Evolutionary conservation across 2,888 invertebrate genomes (phyloP), one percentile per base, ranked within the genome.

Genomic region (Altica lythri): DNA sequence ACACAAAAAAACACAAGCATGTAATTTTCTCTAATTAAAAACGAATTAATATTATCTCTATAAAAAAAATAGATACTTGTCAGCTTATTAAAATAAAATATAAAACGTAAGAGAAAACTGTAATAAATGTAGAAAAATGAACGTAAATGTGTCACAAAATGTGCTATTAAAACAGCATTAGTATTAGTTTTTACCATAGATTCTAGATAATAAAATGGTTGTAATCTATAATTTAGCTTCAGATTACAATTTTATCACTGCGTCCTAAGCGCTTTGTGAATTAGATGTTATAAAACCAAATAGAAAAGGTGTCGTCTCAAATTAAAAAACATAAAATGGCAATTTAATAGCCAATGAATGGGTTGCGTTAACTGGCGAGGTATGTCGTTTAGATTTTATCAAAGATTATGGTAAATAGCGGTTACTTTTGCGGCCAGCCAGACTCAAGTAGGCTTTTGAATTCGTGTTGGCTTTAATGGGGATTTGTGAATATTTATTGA

Each of bases 351-450:
- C 34, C 35, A 35, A 44, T 25, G 38, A 38, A 38, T 22, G 19
- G 38, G 38, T 19, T 22, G 19, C 38, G 19, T 38, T 22, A 19
- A 37, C 17, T 17, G 37, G 18, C 32, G 49, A 22, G 13, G 25
- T 32, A 29, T 27, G 42, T 37, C 51, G 44, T 51, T 51, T 37
- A 51, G 51, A 51, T 51, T 19, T 19, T 51, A 51, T 51, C 51
- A 19, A 44, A 37, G 37, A 46, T 53, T 53, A 46, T 53, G 53
- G 53, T 47, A 53, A 53, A 53, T 19, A 46, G 53, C 45, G 45
- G 47, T 35, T 34, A 42, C 47, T 53, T 53, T 47, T 16, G 47
- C 47, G 53, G 53, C 27, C 22, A 27, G 32, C 17, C 42, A 47
- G 53, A 47, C 40, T 22, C 13, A 27, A 38, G 27, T 46, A 47